A percentile compares a stretch with the other conserved stretches of the same genome.
Evolutionary conservation across 2,113 vertebrate genomes (phyloP).

Genomic region (Chaetodon auriga): DNA sequence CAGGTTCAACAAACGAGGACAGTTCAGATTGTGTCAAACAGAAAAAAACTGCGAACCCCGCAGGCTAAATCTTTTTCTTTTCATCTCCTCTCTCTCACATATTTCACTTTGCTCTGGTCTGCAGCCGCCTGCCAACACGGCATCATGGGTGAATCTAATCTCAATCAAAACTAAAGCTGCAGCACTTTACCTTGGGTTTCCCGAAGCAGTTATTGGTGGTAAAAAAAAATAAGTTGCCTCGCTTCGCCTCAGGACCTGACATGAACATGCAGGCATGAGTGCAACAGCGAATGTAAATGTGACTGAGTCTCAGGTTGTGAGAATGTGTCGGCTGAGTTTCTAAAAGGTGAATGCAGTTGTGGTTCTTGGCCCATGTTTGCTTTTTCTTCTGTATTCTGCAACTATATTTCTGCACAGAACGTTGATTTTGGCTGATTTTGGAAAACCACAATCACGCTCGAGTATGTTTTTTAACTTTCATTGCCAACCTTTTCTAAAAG

Average conservation of each 20-base stretch:
- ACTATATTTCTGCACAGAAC: conserved; percentile 6
- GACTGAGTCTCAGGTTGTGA: conserved; percentile 6
- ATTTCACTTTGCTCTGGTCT: not conserved
- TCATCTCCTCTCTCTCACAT: not conserved
- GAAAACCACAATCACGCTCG: conserved; percentile 29
- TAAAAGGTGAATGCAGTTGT: not conserved
- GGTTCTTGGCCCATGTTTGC: conserved; percentile 11
- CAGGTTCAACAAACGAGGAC: not conserved
- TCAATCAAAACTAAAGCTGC: conserved; percentile 9
- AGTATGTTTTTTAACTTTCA: not conserved
- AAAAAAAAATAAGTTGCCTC: not conserved
- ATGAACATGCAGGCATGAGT: not conserved
- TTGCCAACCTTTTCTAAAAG: not conserved
- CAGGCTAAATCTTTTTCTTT: not conserved
- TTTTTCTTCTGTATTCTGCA: conserved; percentile 21
- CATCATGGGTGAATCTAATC: conserved; percentile 13
- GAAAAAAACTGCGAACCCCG: not conserved
- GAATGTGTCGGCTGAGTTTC: not conserved
- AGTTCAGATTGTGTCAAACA: not conserved
- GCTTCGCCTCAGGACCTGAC: not conserved
- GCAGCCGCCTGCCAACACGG: conserved; percentile 18
- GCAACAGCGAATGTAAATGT: not conserved
- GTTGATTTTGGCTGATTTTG: conserved; percentile 43
- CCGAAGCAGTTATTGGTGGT: not conserved
- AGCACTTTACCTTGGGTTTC: not conserved